Base-by-base conservation (phyloP, 2,888 invertebrate species). In the Zygogramma bicolorata region DNA sequence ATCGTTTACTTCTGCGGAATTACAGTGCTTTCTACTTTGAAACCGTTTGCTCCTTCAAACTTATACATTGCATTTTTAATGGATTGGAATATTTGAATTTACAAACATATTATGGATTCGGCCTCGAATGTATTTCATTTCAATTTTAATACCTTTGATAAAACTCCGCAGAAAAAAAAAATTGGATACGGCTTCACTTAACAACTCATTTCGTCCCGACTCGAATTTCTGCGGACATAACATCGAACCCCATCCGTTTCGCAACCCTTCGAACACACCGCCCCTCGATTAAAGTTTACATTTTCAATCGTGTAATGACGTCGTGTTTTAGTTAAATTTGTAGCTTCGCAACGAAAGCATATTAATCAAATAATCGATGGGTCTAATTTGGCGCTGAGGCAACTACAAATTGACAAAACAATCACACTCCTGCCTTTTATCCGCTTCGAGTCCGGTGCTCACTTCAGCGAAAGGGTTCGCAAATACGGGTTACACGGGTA, bases 381-480 rank as follows among this genome's bases (percentile, higher is more conserved):
- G 85, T 84, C 83, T 84, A 85, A 85, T 86, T 86, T 85, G 80
- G 81, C 82, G 83, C 81, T 81, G 83, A 81, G 83, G 81, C 83
- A 82, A 81, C 82, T 84, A 81, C 85, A 82, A 84, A 85, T 85
- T 85, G 85, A 85, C 85, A 84, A 83, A 84, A 85, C 85, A 85
- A 85, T 85, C 85, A 84, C 84, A 83, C 81, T 81, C 81, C 81
- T 76, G 81, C 81, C 79, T 83, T 83, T 77, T 81, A 82, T 84
- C 81, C 78, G 60, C 74, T 72, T 77, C 77, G 76, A 73, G 76
- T 73, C 71, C 70, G 68, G 70, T 78, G 81, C 81, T 79, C 81
- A 82, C 81, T 83, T 82, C 79, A 82, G 80, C 82, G 61, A 80
- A 82, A 84, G 84, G 85, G 84, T 83, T 83, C 77, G 81, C 79